phyloP scores from a whole-genome alignment of 2,888 invertebrate species.

The Phrixothrix hirtus region DNA sequence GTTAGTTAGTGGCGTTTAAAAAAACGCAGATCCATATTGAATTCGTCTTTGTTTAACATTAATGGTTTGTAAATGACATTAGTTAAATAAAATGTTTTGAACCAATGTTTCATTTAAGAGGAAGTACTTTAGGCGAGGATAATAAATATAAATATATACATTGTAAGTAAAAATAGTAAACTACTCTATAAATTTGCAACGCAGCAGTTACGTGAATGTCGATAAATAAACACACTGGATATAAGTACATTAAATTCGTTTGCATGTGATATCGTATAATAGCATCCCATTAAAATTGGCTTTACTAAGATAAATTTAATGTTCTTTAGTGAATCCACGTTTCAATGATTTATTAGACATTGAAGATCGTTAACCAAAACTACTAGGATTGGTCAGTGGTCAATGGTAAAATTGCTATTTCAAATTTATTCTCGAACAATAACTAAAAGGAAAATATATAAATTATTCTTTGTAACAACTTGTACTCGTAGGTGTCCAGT shows the following conservation, averaged over 20 bases:
- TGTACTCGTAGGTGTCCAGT: conserved; percentile 12
- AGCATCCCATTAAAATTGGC: conserved; percentile 7
- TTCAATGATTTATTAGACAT: conserved; percentile 13
- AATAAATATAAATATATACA: too few relatives aligned
- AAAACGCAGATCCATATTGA: too few relatives aligned
- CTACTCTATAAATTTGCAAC: too few relatives aligned
- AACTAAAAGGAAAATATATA: conserved; percentile 13
- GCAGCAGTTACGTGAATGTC: too few relatives aligned
- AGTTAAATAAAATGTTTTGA: too few relatives aligned
- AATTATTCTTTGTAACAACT: conserved; percentile 9
- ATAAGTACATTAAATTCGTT: conserved; percentile 1
- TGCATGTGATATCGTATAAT: conserved; percentile 2
- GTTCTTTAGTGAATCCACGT: conserved; percentile 10
- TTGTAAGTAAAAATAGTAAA: too few relatives aligned
- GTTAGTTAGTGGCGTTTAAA: too few relatives aligned
- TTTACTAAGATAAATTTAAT: conserved; percentile 11
- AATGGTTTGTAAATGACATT: too few relatives aligned
- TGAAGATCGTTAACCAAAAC: conserved; percentile 15
- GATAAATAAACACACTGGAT: background rate
- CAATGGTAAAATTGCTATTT: conserved; percentile 7
- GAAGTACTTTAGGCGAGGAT: too few relatives aligned
- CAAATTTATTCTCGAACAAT: conserved; percentile 13
- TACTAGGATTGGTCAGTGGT: conserved; percentile 1
- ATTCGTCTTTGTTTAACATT: too few relatives aligned
- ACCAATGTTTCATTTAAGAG: too few relatives aligned